Base-by-base conservation (phyloP, 2,797 vertebrate species). In the Scolopax bukidnonensis region DNA sequence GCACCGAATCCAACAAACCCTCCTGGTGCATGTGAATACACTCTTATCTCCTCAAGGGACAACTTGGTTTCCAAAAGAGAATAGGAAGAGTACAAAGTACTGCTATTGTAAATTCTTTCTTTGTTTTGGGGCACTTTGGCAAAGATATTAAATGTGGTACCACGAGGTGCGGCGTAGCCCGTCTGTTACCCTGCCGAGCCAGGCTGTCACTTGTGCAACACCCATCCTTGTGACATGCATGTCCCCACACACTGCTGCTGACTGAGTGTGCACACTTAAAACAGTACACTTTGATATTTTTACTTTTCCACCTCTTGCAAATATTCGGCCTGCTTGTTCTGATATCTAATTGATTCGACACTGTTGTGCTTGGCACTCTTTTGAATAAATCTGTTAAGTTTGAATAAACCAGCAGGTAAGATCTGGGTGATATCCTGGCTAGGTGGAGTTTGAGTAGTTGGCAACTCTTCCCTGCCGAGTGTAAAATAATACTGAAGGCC, bases 401-500 rank as follows among this genome's bases (percentile, higher is more conserved):
- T 36, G 36, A 36, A 89, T 75, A 45, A 41, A 74, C 15, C 36
- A 33, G 27, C 87, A 95, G 95, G 91, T 96, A 95, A 96, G 94
- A 60, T 59, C 60, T 51, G 70, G 57, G n/a, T 65, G 73, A 25
- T 30, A 21, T 27, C 65, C 30, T 89, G 43, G 64, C 53, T 41
- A 77, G 64, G 16, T 47, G 57, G 84, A 60, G 20, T 21, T 68
- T 18, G 65, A 63, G 69, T 23, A 50, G 25, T 10, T 79, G 87
- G 47, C 80, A 60, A 5, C 65, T 75, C 0, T 47, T 78, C 79
- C 65, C 75, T 81, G 84, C 81, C 0, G 0, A 63, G 83, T 12
- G 93, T 92, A 90, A 96, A 94, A 90, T 85, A 93, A 80, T 80
- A n/a, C 86, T 93, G 93, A 95, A 91, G 85, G 63, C 74, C 83